These are phyloP conservation scores for Mesoligia furuncula DNA, from an alignment of 2,888 invertebrate genomes.

Conservation along the genomic window DNA sequence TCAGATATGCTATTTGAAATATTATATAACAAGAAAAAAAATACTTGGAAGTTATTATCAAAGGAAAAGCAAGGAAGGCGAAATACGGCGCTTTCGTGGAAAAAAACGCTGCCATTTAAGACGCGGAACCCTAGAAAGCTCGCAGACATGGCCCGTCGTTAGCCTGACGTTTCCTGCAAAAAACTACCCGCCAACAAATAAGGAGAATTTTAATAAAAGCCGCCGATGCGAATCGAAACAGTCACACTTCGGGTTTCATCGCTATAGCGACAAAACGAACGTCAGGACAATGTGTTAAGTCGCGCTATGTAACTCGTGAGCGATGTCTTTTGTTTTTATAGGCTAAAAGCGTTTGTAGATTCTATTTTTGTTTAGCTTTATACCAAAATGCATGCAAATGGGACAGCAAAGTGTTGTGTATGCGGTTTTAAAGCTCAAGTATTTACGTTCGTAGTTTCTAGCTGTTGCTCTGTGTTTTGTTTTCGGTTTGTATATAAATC, in stretches of 20 bases:
- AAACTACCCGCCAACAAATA: conserved; percentile 74
- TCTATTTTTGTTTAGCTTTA: conserved; percentile 63
- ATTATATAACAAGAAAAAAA: conserved; percentile 11
- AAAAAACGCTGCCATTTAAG: conserved; percentile 48
- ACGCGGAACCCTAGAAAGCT: conserved; percentile 57
- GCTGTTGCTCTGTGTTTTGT: conserved; percentile 32
- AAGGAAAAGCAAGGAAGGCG: conserved; percentile 22
- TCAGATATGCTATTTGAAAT: conserved; percentile 8
- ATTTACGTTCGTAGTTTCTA: conserved; percentile 46
- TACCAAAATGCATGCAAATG: conserved; percentile 60
- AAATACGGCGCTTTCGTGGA: conserved; percentile 6
- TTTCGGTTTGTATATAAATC: conserved; percentile 33
- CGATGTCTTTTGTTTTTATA: conserved; percentile 64
- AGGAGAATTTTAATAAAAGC: conserved; percentile 84
- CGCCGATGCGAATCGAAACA: conserved; percentile 79
- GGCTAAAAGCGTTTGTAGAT: conserved; percentile 59
- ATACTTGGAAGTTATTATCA: conserved; percentile 29
- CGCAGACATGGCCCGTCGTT: conserved; percentile 67
- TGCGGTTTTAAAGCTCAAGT: conserved; percentile 57
- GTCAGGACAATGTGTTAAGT: conserved; percentile 74
- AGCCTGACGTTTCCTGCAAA: conserved; percentile 72
- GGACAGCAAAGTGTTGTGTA: conserved; percentile 52
- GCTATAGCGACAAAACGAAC: conserved; percentile 77
- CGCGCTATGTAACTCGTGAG: conserved; percentile 58
- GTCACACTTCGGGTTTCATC: conserved; percentile 77